Conservation (phyloP, 53 echinoderm and acorn worm species). For the Crossaster papposus region DNA sequence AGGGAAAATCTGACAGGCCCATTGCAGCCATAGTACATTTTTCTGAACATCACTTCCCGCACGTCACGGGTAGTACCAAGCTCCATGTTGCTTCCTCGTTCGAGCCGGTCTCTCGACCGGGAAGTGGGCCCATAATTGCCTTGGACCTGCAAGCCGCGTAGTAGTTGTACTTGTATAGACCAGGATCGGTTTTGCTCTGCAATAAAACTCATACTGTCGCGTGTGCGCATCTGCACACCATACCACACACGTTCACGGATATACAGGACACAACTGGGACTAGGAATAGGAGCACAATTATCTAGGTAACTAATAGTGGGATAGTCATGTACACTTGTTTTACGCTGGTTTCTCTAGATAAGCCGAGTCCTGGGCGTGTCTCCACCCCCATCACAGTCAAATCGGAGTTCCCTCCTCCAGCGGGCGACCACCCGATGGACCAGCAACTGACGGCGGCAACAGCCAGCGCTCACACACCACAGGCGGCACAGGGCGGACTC, state of each 20-base stretch:
- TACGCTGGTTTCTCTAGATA: conserved; percentile 47
- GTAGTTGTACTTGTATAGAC: not conserved
- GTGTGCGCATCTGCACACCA: too few species aligned
- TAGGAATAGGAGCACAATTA: not conserved
- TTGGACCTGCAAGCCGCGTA: not conserved
- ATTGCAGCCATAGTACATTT: conserved; percentile 7
- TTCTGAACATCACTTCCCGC: conserved; percentile 57
- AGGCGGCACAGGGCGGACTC: not conserved
- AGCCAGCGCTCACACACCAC: not conserved
- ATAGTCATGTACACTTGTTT: conserved; percentile 51
- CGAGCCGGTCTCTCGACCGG: conserved; percentile 15
- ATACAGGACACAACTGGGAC: not conserved
- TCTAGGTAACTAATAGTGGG: not conserved
- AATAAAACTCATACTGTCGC: not conserved
- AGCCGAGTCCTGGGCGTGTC: conserved; percentile 35
- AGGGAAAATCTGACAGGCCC: not conserved
- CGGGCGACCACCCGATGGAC: conserved; percentile 15
- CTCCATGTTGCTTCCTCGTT: conserved; percentile 32
- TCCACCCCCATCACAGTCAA: conserved; percentile 42
- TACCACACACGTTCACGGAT: not conserved
- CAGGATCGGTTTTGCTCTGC: not conserved
- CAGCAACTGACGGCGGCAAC: not conserved
- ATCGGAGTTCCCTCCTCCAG: conserved; percentile 9
- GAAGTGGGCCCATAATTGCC: conserved; percentile 52
- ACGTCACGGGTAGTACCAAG: conserved; percentile 23